These are phyloP conservation scores for Drosophila recens DNA, from an alignment of 2,888 invertebrate genomes.

Conservation along the genomic window DNA sequence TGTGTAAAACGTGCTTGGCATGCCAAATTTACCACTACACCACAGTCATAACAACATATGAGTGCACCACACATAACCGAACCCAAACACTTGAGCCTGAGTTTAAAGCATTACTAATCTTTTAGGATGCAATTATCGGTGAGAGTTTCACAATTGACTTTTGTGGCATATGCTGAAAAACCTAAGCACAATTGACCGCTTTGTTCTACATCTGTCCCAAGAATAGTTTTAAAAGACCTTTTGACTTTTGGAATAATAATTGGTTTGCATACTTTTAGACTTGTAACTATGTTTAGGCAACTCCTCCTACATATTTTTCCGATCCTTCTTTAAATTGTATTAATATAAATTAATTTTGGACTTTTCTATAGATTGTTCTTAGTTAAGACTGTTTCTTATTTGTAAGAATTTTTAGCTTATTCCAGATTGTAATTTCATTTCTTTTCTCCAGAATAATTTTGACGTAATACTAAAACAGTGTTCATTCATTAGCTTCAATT, in stretches of 20 bases:
- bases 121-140: conserved; percentile 47
- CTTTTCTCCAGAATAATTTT: background rate
- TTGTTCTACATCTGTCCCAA: conserved; percentile 40
- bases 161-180: conserved; percentile 11
- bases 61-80: conserved; percentile 33
- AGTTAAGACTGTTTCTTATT: background rate
- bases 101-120: conserved; percentile 52
- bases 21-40: conserved; percentile 58
- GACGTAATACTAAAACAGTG: background rate
- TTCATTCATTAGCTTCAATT: conserved; percentile 24
- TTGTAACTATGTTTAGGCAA: background rate
- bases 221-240: conserved; percentile 6
- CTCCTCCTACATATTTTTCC: too few relatives aligned
- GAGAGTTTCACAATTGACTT: conserved; percentile 57
- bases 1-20: conserved; percentile 70
- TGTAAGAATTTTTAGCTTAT: background rate
- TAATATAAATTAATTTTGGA: too few relatives aligned
- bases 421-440: background rate
- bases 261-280: background rate
- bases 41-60: conserved; percentile 51
- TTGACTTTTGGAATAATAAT: background rate
- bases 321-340: too few relatives aligned
- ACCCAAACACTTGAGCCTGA: conserved; percentile 34
- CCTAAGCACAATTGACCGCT: conserved; percentile 10
- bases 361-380: too few relatives aligned